These are phyloP conservation scores for Neotoxoptera formosana DNA, from an alignment of 1,140 invertebrate species.

Conservation along the genomic window DNA sequence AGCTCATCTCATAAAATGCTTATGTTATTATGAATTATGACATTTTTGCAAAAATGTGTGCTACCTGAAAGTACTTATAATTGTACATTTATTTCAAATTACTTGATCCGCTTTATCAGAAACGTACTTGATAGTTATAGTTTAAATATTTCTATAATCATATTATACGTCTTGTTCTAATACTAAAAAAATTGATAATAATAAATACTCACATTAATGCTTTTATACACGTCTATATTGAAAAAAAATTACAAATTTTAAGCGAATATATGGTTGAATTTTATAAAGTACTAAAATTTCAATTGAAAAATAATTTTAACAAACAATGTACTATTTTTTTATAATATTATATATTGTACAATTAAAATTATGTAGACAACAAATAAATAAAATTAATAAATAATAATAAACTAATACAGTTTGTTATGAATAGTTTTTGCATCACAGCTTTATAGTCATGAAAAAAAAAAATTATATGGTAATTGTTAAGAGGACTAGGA, in stretches of 20 bases:
- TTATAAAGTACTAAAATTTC: slow-evolving; percentile 37
- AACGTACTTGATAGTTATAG: background rate
- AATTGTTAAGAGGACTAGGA: slow-evolving; percentile 55
- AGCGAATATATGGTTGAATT: slow-evolving; percentile 46
- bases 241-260: slow-evolving; percentile 56
- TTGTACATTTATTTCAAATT: background rate
- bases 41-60: background rate
- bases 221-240: slow-evolving; percentile 55
- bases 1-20: background rate
- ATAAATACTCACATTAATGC: background rate
- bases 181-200: background rate
- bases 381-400: slow-evolving; percentile 53
- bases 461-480: slow-evolving; percentile 48
- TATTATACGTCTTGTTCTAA: background rate
- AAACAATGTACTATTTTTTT: slow-evolving; percentile 38
- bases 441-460: slow-evolving; percentile 49
- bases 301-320: slow-evolving; percentile 47
- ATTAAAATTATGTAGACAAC: slow-evolving; percentile 45
- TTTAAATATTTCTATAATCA: background rate
- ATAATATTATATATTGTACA: slow-evolving; percentile 46
- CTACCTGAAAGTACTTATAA: background rate
- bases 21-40: background rate
- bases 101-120: too few species aligned
- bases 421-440: slow-evolving; percentile 40
- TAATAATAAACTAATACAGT: slow-evolving; percentile 44